Conservation (phyloP, 1,140 invertebrate genomes). For the Bilobella aurantiaca region DNA sequence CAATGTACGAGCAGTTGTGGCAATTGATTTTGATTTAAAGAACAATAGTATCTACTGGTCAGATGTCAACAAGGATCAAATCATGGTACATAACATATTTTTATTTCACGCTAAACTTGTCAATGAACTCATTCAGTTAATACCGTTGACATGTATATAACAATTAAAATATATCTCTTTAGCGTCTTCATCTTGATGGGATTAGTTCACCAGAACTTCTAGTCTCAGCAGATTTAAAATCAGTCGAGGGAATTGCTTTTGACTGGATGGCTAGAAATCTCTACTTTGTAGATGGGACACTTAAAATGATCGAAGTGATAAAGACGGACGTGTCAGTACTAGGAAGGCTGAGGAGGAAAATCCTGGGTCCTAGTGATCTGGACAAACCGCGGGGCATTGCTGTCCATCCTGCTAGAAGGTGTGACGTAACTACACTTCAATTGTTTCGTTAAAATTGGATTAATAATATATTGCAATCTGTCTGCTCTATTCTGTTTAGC, state of each 20-base stretch:
- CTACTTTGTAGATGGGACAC: constrained; percentile 76
- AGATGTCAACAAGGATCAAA: constrained; percentile 66
- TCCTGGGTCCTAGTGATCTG: constrained; percentile 57
- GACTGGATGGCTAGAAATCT: constrained; percentile 89
- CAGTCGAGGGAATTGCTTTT: constrained; percentile 69
- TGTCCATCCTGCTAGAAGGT: constrained; percentile 68
- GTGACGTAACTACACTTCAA: too few species aligned
- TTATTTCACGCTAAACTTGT: background rate
- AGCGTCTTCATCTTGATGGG: constrained; percentile 62
- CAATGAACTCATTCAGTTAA: too few species aligned
- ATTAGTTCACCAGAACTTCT: constrained; percentile 54
- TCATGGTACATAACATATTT: constrained; percentile 45
- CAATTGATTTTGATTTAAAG: constrained; percentile 75
- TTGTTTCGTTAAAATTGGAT: constrained; percentile 19
- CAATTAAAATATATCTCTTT: too few species aligned
- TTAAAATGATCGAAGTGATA: constrained; percentile 64
- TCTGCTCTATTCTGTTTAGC: constrained; percentile 33
- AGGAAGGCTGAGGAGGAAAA: constrained; percentile 64
- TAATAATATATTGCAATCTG: background rate
- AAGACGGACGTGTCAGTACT: constrained; percentile 53
- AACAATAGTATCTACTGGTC: constrained; percentile 84
- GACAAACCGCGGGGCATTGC: constrained; percentile 78
- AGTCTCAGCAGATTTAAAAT: constrained; percentile 60
- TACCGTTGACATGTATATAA: background rate
- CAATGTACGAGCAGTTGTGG: constrained; percentile 65